These are phyloP conservation scores for Molossus molossus DNA, from an alignment of 2,797 vertebrate genomes.

Conservation along the genomic window DNA sequence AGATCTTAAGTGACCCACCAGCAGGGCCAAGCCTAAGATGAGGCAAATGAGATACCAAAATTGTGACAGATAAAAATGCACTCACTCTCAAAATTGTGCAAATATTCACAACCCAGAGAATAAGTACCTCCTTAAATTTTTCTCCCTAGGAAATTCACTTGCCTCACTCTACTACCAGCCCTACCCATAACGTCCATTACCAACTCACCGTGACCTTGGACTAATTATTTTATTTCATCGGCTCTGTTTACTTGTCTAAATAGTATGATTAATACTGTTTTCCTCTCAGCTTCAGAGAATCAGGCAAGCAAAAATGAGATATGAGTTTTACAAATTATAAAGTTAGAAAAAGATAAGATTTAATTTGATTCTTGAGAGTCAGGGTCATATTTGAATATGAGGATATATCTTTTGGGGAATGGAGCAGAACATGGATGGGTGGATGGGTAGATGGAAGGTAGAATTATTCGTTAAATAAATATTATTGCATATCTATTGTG, in stretches of 20 bases:
- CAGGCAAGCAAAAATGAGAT: background rate
- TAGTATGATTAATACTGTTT: background rate
- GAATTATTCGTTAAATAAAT: constrained; percentile 28
- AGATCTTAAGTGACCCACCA: background rate
- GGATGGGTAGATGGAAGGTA: background rate
- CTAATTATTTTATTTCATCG: constrained; percentile 22
- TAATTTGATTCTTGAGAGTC: background rate
- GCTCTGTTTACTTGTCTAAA: background rate
- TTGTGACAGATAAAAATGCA: background rate
- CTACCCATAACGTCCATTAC: background rate
- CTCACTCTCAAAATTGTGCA: background rate
- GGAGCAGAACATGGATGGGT: background rate
- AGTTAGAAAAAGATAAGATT: constrained; percentile 36
- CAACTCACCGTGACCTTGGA: background rate
- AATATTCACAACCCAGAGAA: background rate
- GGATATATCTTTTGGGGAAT: background rate
- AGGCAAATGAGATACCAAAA: background rate
- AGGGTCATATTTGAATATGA: background rate
- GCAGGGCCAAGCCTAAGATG: background rate
- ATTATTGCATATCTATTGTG: constrained; percentile 18
- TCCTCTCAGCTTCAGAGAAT: constrained; percentile 16
- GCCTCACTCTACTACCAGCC: background rate
- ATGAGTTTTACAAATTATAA: constrained; percentile 25
- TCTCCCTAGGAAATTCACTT: background rate
- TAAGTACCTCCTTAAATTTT: background rate